These are phyloP conservation scores for Lophotriccus pileatus DNA, from an alignment of 2,797 vertebrate genomes.

Conservation along the genomic window DNA sequence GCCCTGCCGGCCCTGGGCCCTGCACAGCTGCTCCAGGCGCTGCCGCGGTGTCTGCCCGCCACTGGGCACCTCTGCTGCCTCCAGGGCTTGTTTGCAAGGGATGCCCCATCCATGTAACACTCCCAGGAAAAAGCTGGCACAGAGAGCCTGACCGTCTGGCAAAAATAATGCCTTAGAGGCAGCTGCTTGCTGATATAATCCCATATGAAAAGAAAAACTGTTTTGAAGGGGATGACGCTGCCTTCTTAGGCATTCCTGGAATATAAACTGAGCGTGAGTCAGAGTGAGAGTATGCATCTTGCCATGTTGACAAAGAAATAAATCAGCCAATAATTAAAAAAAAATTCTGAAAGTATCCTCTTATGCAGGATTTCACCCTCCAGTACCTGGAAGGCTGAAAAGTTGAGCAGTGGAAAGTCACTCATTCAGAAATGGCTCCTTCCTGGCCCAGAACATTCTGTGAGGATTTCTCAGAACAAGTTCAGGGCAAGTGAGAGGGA, in stretches of 20 bases:
- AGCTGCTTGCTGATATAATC: conserved; percentile 45
- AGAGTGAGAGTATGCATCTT: background rate
- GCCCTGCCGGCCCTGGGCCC: background rate
- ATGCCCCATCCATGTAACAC: background rate
- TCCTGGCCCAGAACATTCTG: background rate
- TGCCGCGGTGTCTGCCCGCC: background rate
- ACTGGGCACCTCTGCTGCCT: background rate
- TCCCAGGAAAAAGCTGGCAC: conserved; percentile 1
- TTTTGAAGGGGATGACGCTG: conserved; percentile 26
- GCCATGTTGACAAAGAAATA: background rate
- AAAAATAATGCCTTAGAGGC: conserved; percentile 26
- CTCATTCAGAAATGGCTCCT: background rate
- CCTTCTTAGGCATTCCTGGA: conserved; percentile 11
- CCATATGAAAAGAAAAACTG: background rate
- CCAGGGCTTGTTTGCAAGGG: background rate
- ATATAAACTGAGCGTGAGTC: background rate
- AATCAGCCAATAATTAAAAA: background rate
- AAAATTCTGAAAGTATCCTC: background rate
- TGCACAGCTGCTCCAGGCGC: background rate
- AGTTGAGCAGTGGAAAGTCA: background rate
- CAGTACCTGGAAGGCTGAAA: background rate
- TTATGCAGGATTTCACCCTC: background rate
- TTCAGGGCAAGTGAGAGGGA: background rate
- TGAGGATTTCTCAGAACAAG: background rate
- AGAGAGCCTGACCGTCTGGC: background rate